Conservation (phyloP, 2,888 invertebrate genomes). For the Hirtodrosophila duncani region DNA sequence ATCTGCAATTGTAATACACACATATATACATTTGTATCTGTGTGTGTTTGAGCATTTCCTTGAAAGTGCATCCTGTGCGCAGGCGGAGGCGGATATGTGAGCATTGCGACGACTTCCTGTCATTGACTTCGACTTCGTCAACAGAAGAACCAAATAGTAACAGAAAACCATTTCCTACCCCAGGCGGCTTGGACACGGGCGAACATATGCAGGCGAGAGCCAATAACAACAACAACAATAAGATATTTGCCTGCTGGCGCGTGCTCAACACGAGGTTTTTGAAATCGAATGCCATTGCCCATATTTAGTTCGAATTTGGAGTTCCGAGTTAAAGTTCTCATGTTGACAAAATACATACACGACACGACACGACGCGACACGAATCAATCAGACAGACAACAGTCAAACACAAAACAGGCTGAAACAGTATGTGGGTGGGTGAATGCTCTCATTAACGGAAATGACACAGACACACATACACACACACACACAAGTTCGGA, state of each 20-base stretch:
- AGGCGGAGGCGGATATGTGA: conserved; percentile 66
- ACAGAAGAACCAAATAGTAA: conserved; percentile 44
- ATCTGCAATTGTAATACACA: conserved; percentile 11
- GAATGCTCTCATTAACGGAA: no score
- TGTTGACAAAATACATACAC: conserved; percentile 16
- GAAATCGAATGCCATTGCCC: conserved; percentile 32
- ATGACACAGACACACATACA: conserved; percentile 7
- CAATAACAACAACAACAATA: conserved; percentile 15
- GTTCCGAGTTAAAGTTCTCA: no score
- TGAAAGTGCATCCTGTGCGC: conserved; percentile 64
- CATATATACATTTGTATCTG: conserved; percentile 1
- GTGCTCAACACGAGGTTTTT: conserved; percentile 47
- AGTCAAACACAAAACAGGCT: no score
- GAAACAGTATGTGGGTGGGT: no score
- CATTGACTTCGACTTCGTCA: conserved; percentile 53
- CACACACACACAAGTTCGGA: conserved; percentile 3
- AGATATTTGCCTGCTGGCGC: conserved; percentile 26
- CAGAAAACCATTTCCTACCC: conserved; percentile 58
- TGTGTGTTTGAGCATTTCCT: conserved; percentile 50
- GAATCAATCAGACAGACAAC: conserved; percentile 32
- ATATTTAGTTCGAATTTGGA: no score
- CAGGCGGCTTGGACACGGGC: conserved; percentile 3
- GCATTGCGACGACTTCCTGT: conserved; percentile 66
- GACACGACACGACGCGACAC: conserved; percentile 10
- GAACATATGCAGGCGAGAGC: conserved; percentile 10